Evolutionary conservation across 2,113 vertebrate species (phyloP).

Genomic region (Corapipo altera): DNA sequence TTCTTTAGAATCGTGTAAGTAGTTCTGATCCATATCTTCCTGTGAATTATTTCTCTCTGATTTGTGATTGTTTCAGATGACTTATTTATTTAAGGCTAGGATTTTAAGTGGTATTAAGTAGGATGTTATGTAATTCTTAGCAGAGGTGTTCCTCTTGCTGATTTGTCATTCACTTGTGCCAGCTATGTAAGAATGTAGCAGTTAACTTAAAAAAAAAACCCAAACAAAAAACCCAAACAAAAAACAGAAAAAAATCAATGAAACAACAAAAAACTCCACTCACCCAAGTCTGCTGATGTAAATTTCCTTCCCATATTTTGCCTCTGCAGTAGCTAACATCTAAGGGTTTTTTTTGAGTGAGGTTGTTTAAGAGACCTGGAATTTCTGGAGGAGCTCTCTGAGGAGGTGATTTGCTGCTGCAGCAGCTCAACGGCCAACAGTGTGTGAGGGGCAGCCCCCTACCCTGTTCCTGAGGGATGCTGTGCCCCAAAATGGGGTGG

Average conservation of each 20-base stretch:
- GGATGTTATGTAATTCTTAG: neutral
- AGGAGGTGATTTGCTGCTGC: neutral
- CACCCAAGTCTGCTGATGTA: neutral
- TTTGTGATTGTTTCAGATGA: neutral
- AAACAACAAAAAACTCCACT: neutral
- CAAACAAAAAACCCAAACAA: neutral
- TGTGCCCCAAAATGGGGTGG: too few species aligned
- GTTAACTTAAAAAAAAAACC: too few species aligned
- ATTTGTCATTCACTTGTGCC: neutral
- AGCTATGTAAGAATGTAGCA: neutral
- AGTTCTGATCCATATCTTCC: neutral
- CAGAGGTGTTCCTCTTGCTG: neutral
- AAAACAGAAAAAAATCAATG: neutral
- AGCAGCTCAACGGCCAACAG: neutral
- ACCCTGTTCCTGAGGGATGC: fast-evolving
- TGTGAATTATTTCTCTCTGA: neutral
- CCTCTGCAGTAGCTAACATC: neutral
- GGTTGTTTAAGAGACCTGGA: neutral
- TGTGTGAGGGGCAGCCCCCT: neutral
- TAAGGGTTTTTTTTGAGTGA: neutral
- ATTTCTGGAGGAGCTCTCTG: neutral
- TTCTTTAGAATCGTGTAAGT: fast-evolving
- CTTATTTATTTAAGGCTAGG: neutral
- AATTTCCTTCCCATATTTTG: neutral
- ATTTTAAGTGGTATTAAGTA: neutral